A percentile compares a stretch with the other conserved stretches of the same genome.
These are phyloP conservation scores for Trochalopteron elliotii DNA, from an alignment of 2,113 vertebrate species.

Conservation along the genomic window DNA sequence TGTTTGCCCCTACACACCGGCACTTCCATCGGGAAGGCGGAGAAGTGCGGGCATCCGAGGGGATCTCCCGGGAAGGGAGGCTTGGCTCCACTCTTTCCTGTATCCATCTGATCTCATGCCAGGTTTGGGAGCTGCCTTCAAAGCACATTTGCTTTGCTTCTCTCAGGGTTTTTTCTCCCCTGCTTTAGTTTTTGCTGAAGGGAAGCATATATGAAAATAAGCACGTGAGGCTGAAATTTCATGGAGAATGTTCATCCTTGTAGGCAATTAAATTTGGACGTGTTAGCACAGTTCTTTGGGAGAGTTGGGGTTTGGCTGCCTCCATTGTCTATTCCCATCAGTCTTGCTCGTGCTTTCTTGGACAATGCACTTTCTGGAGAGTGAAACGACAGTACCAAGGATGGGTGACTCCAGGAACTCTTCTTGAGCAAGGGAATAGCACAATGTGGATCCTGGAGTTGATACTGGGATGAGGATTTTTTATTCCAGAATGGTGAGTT, in stretches of 20 bases:
- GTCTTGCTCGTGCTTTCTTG: neutral
- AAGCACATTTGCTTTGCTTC: neutral
- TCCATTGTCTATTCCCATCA: neutral
- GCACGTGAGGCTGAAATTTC: neutral
- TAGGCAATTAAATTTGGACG: neutral
- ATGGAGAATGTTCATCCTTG: neutral
- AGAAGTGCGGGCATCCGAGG: neutral
- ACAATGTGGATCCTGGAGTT: fast-evolving
- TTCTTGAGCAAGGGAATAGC: neutral
- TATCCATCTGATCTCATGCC: conserved; percentile 35
- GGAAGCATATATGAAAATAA: conserved; percentile 7
- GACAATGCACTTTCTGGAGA: neutral
- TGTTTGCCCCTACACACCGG: neutral
- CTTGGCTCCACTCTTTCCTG: neutral
- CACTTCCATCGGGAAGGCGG: neutral
- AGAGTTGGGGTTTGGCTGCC: neutral
- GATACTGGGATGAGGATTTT: neutral
- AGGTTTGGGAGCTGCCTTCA: neutral
- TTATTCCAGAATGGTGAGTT: neutral
- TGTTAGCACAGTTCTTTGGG: neutral
- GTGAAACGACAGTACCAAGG: neutral
- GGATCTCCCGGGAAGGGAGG: neutral
- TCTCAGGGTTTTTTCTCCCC: neutral
- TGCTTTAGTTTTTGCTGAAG: neutral
- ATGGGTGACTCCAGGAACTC: neutral